Conservation (phyloP, 2,888 invertebrate species). For the Ypsolopha sequella region DNA sequence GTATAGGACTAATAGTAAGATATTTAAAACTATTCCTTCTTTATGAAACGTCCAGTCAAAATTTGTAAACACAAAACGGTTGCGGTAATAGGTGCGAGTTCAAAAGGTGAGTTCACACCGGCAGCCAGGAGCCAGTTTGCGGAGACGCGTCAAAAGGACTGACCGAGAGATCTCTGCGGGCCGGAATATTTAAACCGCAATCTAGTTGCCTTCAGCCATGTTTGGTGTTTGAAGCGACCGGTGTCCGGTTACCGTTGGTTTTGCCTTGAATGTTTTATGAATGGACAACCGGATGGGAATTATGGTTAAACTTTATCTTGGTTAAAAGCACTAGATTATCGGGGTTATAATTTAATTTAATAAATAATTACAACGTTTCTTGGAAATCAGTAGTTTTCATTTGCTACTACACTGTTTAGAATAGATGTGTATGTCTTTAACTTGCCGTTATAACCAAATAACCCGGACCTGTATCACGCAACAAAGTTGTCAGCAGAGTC, state of each 20-base stretch:
- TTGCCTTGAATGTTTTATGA: constrained; percentile 1
- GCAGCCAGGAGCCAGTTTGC: constrained; percentile 11
- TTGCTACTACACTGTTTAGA: no score
- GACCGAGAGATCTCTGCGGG: constrained; percentile 44
- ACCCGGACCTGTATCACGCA: no score
- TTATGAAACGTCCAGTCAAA: constrained; percentile 3
- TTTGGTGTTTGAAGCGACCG: constrained; percentile 17
- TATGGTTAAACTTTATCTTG: no score
- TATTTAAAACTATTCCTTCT: no score
- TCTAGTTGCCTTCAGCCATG: constrained; percentile 33
- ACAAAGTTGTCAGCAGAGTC: no score
- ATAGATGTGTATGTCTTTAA: no score
- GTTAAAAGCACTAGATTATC: no score
- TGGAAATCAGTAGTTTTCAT: no score
- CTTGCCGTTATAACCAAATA: no score
- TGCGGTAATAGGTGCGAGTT: constrained; percentile 62
- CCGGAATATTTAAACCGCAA: constrained; percentile 38
- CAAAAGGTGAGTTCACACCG: constrained; percentile 56
- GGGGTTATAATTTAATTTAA: no score
- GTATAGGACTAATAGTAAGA: no score
- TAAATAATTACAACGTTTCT: no score
- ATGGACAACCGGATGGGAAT: not conserved
- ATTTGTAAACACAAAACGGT: constrained; percentile 50
- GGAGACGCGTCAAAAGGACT: constrained; percentile 46
- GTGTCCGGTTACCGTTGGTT: constrained; percentile 1